Percentiles rank a stretch among this genome's conserved stretches.
Evolutionary conservation across 2,888 invertebrate genomes (phyloP).

Genomic region (Agrypnus murinus): DNA sequence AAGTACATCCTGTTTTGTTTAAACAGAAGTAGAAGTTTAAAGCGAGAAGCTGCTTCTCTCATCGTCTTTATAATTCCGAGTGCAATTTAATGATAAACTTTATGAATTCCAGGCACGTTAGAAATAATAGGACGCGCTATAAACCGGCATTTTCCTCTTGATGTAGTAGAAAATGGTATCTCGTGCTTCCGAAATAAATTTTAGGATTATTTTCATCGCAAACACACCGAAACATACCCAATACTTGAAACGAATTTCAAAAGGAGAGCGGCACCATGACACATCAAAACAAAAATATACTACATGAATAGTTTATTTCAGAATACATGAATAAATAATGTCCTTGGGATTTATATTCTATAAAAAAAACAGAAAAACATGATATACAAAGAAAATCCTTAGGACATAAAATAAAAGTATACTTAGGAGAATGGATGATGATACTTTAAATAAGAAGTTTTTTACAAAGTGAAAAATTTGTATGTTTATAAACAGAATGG

Average conservation of each 20-base stretch:
- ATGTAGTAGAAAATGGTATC: slow-evolving; percentile 13
- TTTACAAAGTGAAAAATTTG: background rate
- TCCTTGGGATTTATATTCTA: too few species aligned
- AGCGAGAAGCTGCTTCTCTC: background rate
- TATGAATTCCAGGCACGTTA: slow-evolving; percentile 20
- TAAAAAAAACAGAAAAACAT: too few species aligned
- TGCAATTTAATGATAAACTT: slow-evolving; percentile 17
- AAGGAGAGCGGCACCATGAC: too few species aligned
- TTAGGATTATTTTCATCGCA: background rate
- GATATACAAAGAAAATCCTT: too few species aligned
- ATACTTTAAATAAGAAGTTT: background rate
- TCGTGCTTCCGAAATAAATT: slow-evolving; percentile 22
- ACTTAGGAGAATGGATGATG: too few species aligned
- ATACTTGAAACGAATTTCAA: too few species aligned
- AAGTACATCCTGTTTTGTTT: slow-evolving; percentile 27
- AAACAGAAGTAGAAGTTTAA: background rate
- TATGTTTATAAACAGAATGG: too few species aligned
- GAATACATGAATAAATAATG: too few species aligned
- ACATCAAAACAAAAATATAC: too few species aligned
- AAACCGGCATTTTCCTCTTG: slow-evolving; percentile 16
- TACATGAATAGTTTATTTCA: too few species aligned
- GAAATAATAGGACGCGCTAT: slow-evolving; percentile 21
- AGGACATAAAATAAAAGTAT: too few species aligned
- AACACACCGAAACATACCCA: background rate
- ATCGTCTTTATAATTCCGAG: slow-evolving; percentile 1